These are phyloP conservation scores for Tetranychus truncatus DNA, from an alignment of 2,888 invertebrate species.

Conservation along the genomic window DNA sequence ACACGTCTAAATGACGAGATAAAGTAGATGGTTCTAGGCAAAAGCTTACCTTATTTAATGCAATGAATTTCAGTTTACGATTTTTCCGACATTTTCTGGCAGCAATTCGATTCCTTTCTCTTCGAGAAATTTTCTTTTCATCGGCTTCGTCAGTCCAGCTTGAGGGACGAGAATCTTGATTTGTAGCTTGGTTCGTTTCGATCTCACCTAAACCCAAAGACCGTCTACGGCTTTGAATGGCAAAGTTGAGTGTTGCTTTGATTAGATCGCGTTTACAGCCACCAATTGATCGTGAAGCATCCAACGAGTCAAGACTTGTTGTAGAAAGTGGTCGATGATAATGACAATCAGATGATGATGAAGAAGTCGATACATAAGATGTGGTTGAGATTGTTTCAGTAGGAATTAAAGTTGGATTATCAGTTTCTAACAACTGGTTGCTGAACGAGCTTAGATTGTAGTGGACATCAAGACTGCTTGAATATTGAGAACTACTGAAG, in stretches of 20 bases:
- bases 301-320: background rate
- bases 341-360: background rate
- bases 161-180: background rate
- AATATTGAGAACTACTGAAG: background rate
- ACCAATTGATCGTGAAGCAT: background rate
- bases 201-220: background rate
- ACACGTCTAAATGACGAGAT: no score
- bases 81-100: slow-evolving; percentile 11
- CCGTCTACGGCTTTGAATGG: background rate
- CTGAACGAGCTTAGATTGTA: background rate
- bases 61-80: background rate
- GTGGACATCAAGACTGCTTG: background rate
- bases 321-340: background rate
- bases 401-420: background rate
- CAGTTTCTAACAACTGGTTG: background rate
- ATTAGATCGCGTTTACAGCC: background rate
- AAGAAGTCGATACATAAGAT: background rate
- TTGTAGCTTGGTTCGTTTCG: background rate
- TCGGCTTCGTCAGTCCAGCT: background rate
- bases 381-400: background rate
- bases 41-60: background rate
- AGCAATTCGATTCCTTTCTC: slow-evolving; percentile 10
- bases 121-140: background rate
- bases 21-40: background rate
- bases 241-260: slow-evolving; percentile 6